Conservation (phyloP, 2,113 vertebrate genomes). For the Antechinus flavipes region DNA sequence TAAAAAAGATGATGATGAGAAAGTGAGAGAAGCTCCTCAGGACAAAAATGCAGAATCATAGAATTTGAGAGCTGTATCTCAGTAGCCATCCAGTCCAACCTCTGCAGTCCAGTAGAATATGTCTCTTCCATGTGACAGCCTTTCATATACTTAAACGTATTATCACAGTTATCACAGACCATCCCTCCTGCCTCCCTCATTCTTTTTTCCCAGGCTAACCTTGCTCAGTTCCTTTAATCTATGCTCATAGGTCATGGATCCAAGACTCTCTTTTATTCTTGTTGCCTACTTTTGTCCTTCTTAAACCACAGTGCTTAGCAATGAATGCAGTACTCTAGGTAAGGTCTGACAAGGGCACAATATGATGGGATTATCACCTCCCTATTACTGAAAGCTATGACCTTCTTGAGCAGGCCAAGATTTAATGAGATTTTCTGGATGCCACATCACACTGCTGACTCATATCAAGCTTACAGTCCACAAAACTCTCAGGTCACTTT, state of each 20-base stretch:
- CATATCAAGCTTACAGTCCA: neutral
- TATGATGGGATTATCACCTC: constrained; percentile 1
- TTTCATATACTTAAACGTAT: neutral
- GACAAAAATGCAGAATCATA: neutral
- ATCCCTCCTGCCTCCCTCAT: neutral
- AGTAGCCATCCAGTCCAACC: neutral
- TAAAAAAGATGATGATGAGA: neutral
- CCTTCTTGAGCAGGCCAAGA: neutral
- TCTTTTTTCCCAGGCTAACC: neutral
- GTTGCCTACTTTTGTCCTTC: neutral
- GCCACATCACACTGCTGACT: neutral
- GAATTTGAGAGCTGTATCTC: neutral
- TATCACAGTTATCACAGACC: neutral
- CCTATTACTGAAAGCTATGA: neutral
- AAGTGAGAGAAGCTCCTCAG: neutral
- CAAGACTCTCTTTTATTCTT: neutral
- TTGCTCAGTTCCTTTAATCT: neutral
- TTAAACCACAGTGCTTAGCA: neutral
- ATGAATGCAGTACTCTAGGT: neutral
- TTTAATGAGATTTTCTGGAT: constrained; percentile 1
- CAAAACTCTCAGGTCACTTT: neutral
- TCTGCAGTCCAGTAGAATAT: neutral
- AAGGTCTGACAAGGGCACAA: neutral
- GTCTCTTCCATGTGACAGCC: neutral
- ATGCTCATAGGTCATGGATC: neutral